These are phyloP conservation scores for Tenthredo amoena DNA, from an alignment of 2,888 invertebrate species.

Conservation along the genomic window DNA sequence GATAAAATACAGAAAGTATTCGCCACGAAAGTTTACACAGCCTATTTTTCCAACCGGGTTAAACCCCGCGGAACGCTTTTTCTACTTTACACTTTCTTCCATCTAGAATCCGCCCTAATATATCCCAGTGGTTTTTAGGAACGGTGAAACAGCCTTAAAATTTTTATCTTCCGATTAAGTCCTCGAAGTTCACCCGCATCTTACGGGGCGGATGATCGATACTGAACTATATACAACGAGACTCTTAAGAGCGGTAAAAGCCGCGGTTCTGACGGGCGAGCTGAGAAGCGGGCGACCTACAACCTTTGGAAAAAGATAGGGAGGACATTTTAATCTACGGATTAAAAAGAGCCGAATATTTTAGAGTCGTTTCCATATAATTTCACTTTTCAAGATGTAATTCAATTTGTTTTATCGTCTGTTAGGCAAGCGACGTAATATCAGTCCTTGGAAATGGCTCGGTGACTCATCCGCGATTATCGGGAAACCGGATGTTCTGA, in stretches of 20 bases:
- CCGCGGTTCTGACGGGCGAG: not conserved
- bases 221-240: not conserved
- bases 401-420: not conserved
- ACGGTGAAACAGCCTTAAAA: slow-evolving; percentile 2
- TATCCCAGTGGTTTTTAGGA: not conserved
- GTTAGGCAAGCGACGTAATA: not conserved
- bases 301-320: not conserved
- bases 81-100: not conserved
- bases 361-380: not conserved
- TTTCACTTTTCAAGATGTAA: not conserved
- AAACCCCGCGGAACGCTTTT: not conserved
- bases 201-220: not conserved
- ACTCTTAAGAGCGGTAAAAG: slow-evolving; percentile 21
- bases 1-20: not conserved
- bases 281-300: not conserved
- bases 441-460: not conserved
- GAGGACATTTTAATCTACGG: not conserved
- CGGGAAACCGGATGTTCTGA: not conserved
- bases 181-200: slow-evolving; percentile 2
- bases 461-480: not conserved
- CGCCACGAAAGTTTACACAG: not conserved
- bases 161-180: not conserved
- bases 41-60: not conserved
- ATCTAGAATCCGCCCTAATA: not conserved
- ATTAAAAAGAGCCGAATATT: not conserved